A percentile compares a stretch with the other conserved stretches of the same genome.
These are phyloP conservation scores for Platycercus adscitus DNA, from an alignment of 2,113 vertebrate species.

Conservation along the genomic window DNA sequence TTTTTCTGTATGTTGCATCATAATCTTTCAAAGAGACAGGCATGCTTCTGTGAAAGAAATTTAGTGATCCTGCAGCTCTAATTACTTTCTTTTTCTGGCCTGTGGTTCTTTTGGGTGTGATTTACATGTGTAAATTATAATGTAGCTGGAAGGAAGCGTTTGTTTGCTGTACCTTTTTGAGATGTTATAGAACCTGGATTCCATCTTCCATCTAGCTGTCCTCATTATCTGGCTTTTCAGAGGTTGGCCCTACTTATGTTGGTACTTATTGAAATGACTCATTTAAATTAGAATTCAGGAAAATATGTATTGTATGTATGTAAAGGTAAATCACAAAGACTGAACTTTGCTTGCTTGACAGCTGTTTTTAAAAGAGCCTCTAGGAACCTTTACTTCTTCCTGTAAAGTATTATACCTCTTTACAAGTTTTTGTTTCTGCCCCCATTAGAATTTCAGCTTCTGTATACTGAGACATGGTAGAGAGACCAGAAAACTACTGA, in stretches of 20 bases:
- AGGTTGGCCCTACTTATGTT: not conserved
- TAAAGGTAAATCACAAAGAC: not conserved
- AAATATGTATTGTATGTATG: not conserved
- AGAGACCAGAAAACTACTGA: not conserved
- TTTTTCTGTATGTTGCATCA: not conserved
- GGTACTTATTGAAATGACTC: not conserved
- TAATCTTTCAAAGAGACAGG: not conserved
- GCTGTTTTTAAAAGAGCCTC: not conserved
- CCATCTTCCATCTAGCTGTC: not conserved
- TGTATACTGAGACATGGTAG: not conserved
- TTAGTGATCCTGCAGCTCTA: not conserved
- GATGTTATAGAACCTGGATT: not conserved
- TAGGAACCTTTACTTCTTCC: not conserved
- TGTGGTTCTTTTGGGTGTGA: not conserved
- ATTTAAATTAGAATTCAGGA: not conserved
- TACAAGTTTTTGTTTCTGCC: not conserved
- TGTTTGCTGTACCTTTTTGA: not conserved
- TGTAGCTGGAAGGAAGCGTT: not conserved
- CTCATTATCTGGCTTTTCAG: not conserved
- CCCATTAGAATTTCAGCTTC: not conserved
- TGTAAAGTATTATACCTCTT: not conserved
- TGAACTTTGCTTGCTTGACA: not conserved
- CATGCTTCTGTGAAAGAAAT: not conserved
- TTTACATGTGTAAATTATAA: not conserved
- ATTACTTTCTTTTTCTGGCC: not conserved